These are phyloP conservation scores for Dermolepida albohirtum DNA, from an alignment of 2,888 invertebrate genomes.

Conservation along the genomic window DNA sequence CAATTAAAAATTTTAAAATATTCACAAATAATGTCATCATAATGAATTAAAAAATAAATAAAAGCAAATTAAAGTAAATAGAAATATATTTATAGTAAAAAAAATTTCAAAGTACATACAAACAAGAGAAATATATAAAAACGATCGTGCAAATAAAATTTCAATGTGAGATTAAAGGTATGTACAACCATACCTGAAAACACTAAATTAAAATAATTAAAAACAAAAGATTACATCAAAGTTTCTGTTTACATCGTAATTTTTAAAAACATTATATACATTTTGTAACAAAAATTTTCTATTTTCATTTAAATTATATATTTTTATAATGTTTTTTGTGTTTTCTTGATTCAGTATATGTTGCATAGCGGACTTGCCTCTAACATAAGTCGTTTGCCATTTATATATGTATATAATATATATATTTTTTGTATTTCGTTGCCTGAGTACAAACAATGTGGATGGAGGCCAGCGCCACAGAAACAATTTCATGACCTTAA, in stretches of 20 bases:
- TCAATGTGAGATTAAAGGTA: slow-evolving; percentile 52
- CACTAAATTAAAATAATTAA: slow-evolving; percentile 38
- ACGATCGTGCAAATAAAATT: slow-evolving; percentile 56
- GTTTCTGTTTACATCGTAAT: slow-evolving; percentile 41
- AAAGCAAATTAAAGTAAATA: slow-evolving; percentile 53
- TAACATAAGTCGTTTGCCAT: slow-evolving; percentile 54
- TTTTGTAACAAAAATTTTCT: slow-evolving; percentile 57
- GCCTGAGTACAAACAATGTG: slow-evolving; percentile 89
- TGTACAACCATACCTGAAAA: slow-evolving; percentile 62
- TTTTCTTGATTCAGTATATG: slow-evolving; percentile 40
- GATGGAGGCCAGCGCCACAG: slow-evolving; percentile 74
- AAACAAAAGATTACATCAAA: slow-evolving; percentile 46
- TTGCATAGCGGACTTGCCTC: slow-evolving; percentile 55
- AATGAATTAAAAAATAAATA: slow-evolving; percentile 39
- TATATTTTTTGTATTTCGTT: slow-evolving; percentile 48
- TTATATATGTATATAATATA: slow-evolving; percentile 25
- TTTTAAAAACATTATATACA: slow-evolving; percentile 55
- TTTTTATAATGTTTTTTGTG: slow-evolving; percentile 6
- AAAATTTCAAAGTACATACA: slow-evolving; percentile 61
- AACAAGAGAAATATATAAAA: slow-evolving; percentile 53
- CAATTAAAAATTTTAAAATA: slow-evolving; percentile 33
- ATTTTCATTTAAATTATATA: slow-evolving; percentile 53
- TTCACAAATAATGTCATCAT: slow-evolving; percentile 27
- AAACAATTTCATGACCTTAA: slow-evolving; percentile 43
- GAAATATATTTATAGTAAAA: slow-evolving; percentile 63